Evolutionary conservation across 1,140 invertebrate genomes (phyloP), one percentile per base, ranked within the genome.

Genomic region (Leptinotarsa defecta): DNA sequence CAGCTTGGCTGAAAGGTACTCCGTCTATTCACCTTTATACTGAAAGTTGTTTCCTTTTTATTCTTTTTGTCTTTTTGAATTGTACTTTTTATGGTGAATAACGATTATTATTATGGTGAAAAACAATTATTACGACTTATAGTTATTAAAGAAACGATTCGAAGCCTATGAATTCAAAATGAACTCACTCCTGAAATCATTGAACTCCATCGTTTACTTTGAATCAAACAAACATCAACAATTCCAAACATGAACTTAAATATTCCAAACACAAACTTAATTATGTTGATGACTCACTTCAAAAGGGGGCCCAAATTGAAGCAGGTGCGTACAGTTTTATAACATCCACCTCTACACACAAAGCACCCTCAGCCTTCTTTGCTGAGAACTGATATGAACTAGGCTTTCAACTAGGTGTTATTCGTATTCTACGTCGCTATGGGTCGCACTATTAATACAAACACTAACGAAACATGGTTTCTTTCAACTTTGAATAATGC

Each of bases 381-480:
- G 52, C 17, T 57, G 15, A 19, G 15, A 19, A 68, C 34, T 68
- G 67, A 48, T 34, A 20, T 19, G 13, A 49, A 48, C n/a, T 48
- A n/a, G 43, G 49, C 43, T 68, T 68, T 43, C 19, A 68, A 34
- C 67, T 43, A 34, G 13, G 43, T 43, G 43, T 48, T 43, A 68
- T 68, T 63, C 73, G 75, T 70, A 70, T 24, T 49, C 48, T 6
- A 17, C 76, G 76, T 77, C 76, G 76, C 76, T 77, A 77, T 74
- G 76, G 69, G 73, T 72, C 76, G 62, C 62, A 67, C 74, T 71
- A 77, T 77, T 77, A 77, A 77, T 75, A 77, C 76, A 77, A 77
- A 77, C 67, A 61, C 68, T 63, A 62, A 68, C 65, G 61, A 57
- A 57, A 19, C 6, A 17, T 5, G 52, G 52, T 15, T 57, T 19